Evolutionary conservation across 2,888 invertebrate genomes (phyloP).

Genomic region (Cosmopolites sordidus): DNA sequence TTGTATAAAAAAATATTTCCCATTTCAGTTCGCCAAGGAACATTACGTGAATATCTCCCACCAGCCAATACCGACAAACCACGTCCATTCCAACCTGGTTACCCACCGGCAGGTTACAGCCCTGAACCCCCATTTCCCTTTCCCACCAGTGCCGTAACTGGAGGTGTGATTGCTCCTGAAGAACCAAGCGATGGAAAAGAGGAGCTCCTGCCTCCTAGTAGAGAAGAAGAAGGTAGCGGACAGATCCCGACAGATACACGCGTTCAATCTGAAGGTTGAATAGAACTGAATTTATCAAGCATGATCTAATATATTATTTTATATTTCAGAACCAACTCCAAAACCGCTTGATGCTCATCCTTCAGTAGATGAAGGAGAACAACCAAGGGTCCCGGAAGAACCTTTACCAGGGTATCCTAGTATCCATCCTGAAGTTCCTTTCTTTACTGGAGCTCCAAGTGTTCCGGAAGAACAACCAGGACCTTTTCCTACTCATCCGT

Average conservation of each 20-base stretch:
- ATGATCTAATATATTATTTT: no score
- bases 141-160: conserved; percentile 39
- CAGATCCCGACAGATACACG: no score
- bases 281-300: no score
- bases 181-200: conserved; percentile 6
- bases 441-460: background rate
- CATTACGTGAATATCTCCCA: conserved; percentile 55
- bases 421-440: background rate
- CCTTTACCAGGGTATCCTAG: background rate
- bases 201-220: conserved; percentile 15
- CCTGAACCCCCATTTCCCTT: conserved; percentile 44
- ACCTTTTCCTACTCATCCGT: conserved; percentile 13
- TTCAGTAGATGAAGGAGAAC: no score
- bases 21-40: conserved; percentile 59
- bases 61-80: conserved; percentile 63
- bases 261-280: no score
- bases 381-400: no score
- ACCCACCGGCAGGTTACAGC: conserved; percentile 41
- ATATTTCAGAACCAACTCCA: no score
- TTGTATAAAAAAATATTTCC: no score
- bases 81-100: conserved; percentile 61
- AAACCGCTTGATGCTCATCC: no score
- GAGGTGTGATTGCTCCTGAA: conserved; percentile 32
- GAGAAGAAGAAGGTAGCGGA: background rate
- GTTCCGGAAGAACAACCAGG: conserved; percentile 10